Percentiles rank a stretch among this genome's conserved stretches.
These are phyloP conservation scores for Meloidogyne floridensis DNA, from an alignment of 1,140 invertebrate species.

Conservation along the genomic window DNA sequence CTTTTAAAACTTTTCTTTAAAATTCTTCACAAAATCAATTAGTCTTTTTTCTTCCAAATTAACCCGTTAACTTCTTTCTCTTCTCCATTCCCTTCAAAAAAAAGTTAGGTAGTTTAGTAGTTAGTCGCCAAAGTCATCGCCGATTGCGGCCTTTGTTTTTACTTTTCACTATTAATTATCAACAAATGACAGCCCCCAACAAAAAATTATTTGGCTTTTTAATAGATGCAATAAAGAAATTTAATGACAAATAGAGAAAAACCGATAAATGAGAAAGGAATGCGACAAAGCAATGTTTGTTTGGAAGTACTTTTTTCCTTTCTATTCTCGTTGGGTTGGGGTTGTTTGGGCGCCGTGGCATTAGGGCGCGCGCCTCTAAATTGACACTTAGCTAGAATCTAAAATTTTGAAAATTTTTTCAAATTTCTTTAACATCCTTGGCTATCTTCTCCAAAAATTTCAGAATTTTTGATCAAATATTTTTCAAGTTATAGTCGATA, in stretches of 20 bases:
- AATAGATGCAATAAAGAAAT: not conserved
- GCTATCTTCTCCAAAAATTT: too few relatives aligned
- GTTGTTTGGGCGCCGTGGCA: too few relatives aligned
- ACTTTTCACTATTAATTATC: conserved; percentile 5
- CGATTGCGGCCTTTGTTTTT: conserved; percentile 3
- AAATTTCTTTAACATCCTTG: too few relatives aligned
- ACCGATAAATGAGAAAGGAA: conserved; percentile 1
- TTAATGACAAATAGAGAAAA: not conserved
- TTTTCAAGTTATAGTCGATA: too few relatives aligned
- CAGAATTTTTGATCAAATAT: too few relatives aligned
- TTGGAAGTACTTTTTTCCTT: not conserved
- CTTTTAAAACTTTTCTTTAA: too few relatives aligned
- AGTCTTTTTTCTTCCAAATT: not conserved
- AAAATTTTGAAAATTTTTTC: too few relatives aligned
- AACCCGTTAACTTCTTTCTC: not conserved
- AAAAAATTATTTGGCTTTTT: not conserved
- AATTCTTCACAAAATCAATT: not conserved
- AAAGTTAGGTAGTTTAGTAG: too few relatives aligned
- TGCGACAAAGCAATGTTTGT: not conserved
- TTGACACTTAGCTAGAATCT: too few relatives aligned
- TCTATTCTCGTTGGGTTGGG: not conserved
- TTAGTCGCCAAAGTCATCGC: not conserved
- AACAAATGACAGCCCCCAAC: not conserved
- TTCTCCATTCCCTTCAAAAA: not conserved
- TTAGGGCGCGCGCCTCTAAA: too few relatives aligned